A percentile compares a stretch with the other conserved stretches of the same genome.
Conservation (phyloP, 2,888 invertebrate species). For the Villa cingulata region DNA sequence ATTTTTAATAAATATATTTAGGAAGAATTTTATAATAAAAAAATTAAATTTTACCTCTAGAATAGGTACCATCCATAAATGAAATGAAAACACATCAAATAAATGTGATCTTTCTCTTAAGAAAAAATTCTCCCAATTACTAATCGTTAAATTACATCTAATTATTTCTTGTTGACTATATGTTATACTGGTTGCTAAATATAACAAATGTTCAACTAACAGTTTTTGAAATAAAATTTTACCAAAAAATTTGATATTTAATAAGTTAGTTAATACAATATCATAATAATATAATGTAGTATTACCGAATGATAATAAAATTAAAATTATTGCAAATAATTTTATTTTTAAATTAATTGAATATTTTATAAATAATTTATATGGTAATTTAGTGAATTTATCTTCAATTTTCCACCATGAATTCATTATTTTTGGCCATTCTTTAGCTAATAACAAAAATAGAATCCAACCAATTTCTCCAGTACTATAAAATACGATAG, state of each 20-base stretch:
- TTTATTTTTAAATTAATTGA: background rate
- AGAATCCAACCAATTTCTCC: slow-evolving; percentile 20
- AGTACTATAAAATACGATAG: slow-evolving; percentile 27
- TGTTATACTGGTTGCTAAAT: slow-evolving; percentile 22
- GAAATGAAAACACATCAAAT: slow-evolving; percentile 21
- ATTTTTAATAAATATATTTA: too few species aligned
- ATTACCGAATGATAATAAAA: too few species aligned
- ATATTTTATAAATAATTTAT: background rate
- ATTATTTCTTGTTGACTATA: slow-evolving; percentile 25
- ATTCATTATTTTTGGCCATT: slow-evolving; percentile 40
- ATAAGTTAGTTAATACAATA: too few species aligned
- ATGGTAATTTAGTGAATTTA: slow-evolving; percentile 22
- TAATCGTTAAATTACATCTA: slow-evolving; percentile 25
- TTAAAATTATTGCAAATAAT: background rate
- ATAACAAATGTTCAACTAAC: slow-evolving; percentile 20
- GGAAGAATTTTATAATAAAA: background rate
- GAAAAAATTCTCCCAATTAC: slow-evolving; percentile 24
- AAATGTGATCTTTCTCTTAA: slow-evolving; percentile 27
- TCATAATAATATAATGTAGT: too few species aligned
- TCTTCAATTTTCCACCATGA: slow-evolving; percentile 39
- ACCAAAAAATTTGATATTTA: too few species aligned
- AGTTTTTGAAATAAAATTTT: background rate
- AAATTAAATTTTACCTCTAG: too few species aligned
- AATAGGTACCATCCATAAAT: slow-evolving; percentile 23
- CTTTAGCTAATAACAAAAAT: slow-evolving; percentile 38